Evolutionary conservation across 2,888 invertebrate genomes (phyloP).

Genomic region (Heliconius aoede): DNA sequence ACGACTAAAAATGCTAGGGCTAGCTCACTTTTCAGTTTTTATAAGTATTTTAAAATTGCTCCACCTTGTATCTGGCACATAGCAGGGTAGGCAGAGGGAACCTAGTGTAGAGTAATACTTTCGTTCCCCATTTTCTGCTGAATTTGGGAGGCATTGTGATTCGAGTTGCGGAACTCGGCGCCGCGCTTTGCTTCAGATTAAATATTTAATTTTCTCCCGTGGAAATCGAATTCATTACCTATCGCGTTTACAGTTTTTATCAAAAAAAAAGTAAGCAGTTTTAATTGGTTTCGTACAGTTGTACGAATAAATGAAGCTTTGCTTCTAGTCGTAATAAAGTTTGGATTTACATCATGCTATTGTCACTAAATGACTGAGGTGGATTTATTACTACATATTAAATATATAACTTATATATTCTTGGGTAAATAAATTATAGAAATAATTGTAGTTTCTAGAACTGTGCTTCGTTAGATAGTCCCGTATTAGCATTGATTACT

Average conservation of each 20-base stretch:
- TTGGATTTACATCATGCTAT: too few relatives aligned
- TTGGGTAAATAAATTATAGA: background rate
- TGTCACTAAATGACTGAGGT: too few relatives aligned
- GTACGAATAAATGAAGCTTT: conserved; percentile 13
- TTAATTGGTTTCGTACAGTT: conserved; percentile 20
- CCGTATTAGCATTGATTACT: background rate
- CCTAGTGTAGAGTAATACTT: too few relatives aligned
- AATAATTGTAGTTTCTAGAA: background rate
- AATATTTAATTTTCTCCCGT: too few relatives aligned
- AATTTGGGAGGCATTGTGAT: too few relatives aligned
- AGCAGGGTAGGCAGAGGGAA: too few relatives aligned
- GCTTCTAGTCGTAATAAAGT: conserved; percentile 21
- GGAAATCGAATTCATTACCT: too few relatives aligned
- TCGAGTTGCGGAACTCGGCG: too few relatives aligned
- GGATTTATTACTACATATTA: background rate
- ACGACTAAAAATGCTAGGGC: background rate
- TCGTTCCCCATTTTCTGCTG: too few relatives aligned
- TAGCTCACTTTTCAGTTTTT: background rate
- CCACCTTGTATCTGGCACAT: too few relatives aligned
- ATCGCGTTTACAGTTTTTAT: background rate
- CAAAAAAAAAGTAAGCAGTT: conserved; percentile 8
- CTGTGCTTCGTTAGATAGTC: background rate
- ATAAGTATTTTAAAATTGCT: background rate
- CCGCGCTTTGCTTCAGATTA: too few relatives aligned
- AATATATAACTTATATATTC: background rate